Base-by-base conservation (phyloP, 2,888 invertebrate species). In the Psococerastis gibbosa region DNA sequence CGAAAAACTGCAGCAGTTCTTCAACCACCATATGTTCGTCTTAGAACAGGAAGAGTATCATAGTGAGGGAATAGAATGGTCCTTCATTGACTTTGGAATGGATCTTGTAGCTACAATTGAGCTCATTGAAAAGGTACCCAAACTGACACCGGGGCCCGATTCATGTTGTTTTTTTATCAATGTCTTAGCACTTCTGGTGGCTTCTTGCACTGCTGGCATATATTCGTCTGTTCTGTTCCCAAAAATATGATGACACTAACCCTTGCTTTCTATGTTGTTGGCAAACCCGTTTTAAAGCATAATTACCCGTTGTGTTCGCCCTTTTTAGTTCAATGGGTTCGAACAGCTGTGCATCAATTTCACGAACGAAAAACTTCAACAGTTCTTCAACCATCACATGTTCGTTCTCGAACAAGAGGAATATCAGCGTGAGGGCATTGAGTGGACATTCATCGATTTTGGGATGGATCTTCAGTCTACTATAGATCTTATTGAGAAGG, bases 11-110 rank as follows among this genome's bases (percentile, higher is more conserved):
- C 92, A 94, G 71, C 92, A 92, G 67, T 92, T 91, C 78, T 92
- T 92, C 81, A 92, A 92, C 70, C 91, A 92, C 62, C 84, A 92
- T 76, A 92, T 92, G 91, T 92, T 92, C 69, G 88, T 92, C 57
- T 76, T 92, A 56, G 91, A 92, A 66, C 91, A 92, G 78, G 91
- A 92, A 66, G 91, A 91, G 64, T 92, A 92, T 73, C 83, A 84
- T 66, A 75, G 68, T 58, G 91, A 92, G 66, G 91, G 91, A 61
- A 91, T 92, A 68, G 73, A 84, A 60, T 94, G 92, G 92, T 73
- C 74, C 55, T 92, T 92, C 73, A 92, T 92, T 67, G 91, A 94
- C 75, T 92, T 92, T 67, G 92, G 92, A 66, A 85, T 92, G 82
- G 91, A 92, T 67, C 75, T 92, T 67, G 76, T 82, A 59, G 85